A percentile compares a stretch with the other conserved stretches of the same genome.
These are phyloP conservation scores for Schizotus pectinicornis DNA, from an alignment of 2,888 invertebrate species.

Conservation along the genomic window DNA sequence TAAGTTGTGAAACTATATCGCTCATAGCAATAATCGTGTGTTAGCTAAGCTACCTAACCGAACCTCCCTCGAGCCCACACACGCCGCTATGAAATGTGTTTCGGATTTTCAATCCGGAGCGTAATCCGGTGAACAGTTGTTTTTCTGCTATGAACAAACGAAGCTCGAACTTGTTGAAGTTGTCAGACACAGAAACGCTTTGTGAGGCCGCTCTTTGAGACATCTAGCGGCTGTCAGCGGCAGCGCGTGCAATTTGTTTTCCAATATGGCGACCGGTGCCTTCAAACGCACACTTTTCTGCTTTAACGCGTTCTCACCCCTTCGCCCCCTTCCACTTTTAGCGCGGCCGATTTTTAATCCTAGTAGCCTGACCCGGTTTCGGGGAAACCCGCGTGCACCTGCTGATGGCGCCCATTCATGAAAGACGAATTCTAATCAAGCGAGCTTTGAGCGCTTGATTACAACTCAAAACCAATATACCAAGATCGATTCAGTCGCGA, in stretches of 20 bases:
- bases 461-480: too few species aligned
- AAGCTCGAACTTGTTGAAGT: slow-evolving; percentile 56
- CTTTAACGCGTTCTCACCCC: slow-evolving; percentile 31
- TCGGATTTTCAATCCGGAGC: slow-evolving; percentile 50
- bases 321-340: slow-evolving; percentile 1
- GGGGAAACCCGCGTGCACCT: slow-evolving; percentile 7
- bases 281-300: slow-evolving; percentile 51
- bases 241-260: slow-evolving; percentile 57
- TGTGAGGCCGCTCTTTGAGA: slow-evolving; percentile 57
- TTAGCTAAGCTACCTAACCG: background rate
- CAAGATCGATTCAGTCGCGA: too few species aligned
- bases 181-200: slow-evolving; percentile 53
- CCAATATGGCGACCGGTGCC: slow-evolving; percentile 54
- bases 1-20: background rate
- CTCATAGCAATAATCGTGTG: background rate
- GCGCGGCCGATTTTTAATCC: slow-evolving; percentile 12
- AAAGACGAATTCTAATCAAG: too few species aligned
- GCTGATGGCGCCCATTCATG: too few species aligned
- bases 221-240: slow-evolving; percentile 56
- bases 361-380: slow-evolving; percentile 8
- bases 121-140: slow-evolving; percentile 51
- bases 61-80: background rate
- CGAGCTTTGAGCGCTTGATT: too few species aligned
- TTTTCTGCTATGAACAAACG: slow-evolving; percentile 52
- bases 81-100: slow-evolving; percentile 33